These are phyloP conservation scores for Cydia fagiglandana DNA, from an alignment of 1,140 invertebrate species.

Conservation along the genomic window DNA sequence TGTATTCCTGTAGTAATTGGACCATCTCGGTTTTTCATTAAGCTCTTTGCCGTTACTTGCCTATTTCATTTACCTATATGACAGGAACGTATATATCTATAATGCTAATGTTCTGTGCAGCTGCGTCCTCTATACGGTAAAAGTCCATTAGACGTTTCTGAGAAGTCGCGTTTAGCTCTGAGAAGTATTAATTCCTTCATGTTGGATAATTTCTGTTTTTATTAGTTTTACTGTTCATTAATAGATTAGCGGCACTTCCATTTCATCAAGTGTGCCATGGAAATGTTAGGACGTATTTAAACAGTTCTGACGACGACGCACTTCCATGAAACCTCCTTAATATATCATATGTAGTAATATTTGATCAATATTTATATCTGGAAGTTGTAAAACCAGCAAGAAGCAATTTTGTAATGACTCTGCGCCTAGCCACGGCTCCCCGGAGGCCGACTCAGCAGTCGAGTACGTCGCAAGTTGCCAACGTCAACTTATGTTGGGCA, in stretches of 20 bases:
- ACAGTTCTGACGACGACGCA: no score
- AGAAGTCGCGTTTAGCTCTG: neutral
- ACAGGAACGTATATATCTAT: neutral
- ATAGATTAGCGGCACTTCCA: no score
- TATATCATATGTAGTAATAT: neutral
- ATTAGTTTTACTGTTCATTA: no score
- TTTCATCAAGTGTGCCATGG: no score
- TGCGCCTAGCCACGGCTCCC: neutral
- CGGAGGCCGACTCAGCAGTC: neutral
- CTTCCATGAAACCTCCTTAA: neutral
- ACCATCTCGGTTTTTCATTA: constrained; percentile 4
- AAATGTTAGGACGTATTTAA: no score
- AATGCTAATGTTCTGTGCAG: neutral
- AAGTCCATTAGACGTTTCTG: neutral
- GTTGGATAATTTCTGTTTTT: no score
- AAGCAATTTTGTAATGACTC: constrained; percentile 13
- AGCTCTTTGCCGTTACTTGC: neutral
- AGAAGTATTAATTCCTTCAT: no score
- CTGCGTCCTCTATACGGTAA: neutral
- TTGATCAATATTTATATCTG: neutral
- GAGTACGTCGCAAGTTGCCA: constrained; percentile 1
- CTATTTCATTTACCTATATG: neutral
- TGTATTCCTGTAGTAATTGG: neutral
- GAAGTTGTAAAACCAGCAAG: neutral
- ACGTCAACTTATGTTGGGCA: neutral